Evolutionary conservation across 2,888 invertebrate genomes (phyloP), one percentile per base, ranked within the genome.

Genomic region (Galerucella calmariensis): DNA sequence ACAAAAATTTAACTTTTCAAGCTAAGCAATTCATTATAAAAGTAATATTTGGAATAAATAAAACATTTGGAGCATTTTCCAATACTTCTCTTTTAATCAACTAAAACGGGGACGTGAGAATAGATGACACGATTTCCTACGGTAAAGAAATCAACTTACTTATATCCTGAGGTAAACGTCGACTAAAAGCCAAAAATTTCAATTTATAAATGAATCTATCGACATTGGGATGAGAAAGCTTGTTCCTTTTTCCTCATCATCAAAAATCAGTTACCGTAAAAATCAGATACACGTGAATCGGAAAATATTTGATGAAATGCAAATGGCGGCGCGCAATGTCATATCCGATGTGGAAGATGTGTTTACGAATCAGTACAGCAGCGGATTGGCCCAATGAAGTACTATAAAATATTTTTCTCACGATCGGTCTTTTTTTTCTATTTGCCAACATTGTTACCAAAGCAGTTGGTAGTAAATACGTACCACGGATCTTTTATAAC

Each of bases 261-360:
- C 77, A 75, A 71, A 73, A 77, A 75, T 68, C 77, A 73, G 65
- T 72, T 72, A 77, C 77, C 77, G 76, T 78, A 78, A 79, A 78
- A 79, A 77, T 77, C 77, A 77, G 77, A 79, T 78, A 73, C 75
- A 77, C 77, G 75, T 80, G 77, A 79, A 80, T 79, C 77, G 79
- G 73, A 71, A 77, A 78, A 75, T 78, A 75, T 80, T 79, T 77
- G 77, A 80, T 78, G 76, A 74, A 78, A 79, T 80, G 79, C 79
- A 80, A 78, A 79, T 80, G 80, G 77, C 75, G 78, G 73, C 74
- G 63, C 74, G 69, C 68, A 46, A 76, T 76, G 77, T 77, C 77
- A 79, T 79, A 77, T 79, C 79, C 77, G 75, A 69, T 72, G 72
- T 69, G 77, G 77, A 77, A 79, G 77, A 79, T 75, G 75, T 77